Base-by-base conservation (phyloP, 2,888 invertebrate species). In the Agrochola circellaris region DNA sequence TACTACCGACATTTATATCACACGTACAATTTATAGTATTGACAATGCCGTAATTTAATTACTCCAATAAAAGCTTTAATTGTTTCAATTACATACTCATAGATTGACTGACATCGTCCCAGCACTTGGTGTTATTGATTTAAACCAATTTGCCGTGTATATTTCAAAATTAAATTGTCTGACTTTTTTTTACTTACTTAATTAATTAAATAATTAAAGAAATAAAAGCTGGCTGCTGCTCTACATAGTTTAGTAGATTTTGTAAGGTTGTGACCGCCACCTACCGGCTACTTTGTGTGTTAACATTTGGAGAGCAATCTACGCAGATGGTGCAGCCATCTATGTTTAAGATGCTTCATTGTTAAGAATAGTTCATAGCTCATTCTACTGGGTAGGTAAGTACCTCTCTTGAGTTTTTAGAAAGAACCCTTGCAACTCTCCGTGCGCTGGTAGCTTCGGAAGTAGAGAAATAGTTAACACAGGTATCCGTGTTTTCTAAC, bases 251-350 rank as follows among this genome's bases (percentile, higher is more conserved):
- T 5, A 8, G 30, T 51, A 73, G 51, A 66, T 15, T 77, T 51
- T 23, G 9, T 48, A 48, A 66, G 82, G 54, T 69, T 20, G 34
- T 38, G 15, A 66, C 15, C 73, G 91, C 82, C 90, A 90, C 84
- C 91, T 91, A 77, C 62, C 68, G 62, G 30, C 20, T 11, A 26
- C 20, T 51, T 42, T 62, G 34, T 17, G 85, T 72, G 84, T 45
- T 74, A 72, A 4, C 7, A 56, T 42, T 68, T 42, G 48, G 58
- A 58, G 64, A 61, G 61, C n/a, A 26, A 66, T 38, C 30, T 20
- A n/a, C 17, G 30, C 34, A n/a, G 64, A 45, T 34, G 23, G 78
- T 85, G 11, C 74, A 45, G 83, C 85, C 83, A 83, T 85, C 83
- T 85, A 58, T 83, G 72, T 56, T 58, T 20, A 58, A 13, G 34